phyloP scores from a whole-genome alignment of 2,888 invertebrate genomes.

The Alviniconcha strummeri region DNA sequence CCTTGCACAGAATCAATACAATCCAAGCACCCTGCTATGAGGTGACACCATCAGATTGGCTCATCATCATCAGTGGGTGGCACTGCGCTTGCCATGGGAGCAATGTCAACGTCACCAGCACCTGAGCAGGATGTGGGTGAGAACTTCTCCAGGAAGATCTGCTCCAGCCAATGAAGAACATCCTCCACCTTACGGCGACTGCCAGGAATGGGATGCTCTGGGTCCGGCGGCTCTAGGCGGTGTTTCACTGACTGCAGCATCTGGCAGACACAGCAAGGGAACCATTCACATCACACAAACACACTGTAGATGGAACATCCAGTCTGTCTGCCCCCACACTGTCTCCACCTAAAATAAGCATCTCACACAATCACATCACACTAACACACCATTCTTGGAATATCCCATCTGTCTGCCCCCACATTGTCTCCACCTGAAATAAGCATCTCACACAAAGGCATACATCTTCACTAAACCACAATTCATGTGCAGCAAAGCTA shows the following conservation, averaged over 20 bases:
- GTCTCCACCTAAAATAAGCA: too few species aligned
- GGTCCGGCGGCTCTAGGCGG: slow-evolving; percentile 36
- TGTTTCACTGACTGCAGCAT: slow-evolving; percentile 52
- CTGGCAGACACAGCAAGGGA: slow-evolving; percentile 35
- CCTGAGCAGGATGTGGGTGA: not conserved
- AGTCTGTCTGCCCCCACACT: too few species aligned
- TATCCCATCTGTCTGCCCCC: too few species aligned
- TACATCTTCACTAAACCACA: too few species aligned
- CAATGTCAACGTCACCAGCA: not conserved
- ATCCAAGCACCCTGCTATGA: not conserved
- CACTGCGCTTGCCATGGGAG: not conserved
- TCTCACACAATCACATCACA: too few species aligned
- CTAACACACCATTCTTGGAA: too few species aligned
- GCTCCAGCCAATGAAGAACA: slow-evolving; percentile 41
- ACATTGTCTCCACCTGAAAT: too few species aligned
- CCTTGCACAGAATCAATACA: not conserved
- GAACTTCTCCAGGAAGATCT: slow-evolving; percentile 42
- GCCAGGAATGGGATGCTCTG: slow-evolving; percentile 12
- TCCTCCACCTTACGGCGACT: slow-evolving; percentile 36
- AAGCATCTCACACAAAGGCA: too few species aligned
- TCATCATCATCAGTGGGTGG: slow-evolving; percentile 18
- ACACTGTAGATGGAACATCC: not conserved
- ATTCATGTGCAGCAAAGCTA: too few species aligned
- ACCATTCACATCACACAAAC: not conserved
- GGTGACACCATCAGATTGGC: not conserved